Conservation (phyloP, 2,113 vertebrate genomes). For the Embiotoca jacksoni region DNA sequence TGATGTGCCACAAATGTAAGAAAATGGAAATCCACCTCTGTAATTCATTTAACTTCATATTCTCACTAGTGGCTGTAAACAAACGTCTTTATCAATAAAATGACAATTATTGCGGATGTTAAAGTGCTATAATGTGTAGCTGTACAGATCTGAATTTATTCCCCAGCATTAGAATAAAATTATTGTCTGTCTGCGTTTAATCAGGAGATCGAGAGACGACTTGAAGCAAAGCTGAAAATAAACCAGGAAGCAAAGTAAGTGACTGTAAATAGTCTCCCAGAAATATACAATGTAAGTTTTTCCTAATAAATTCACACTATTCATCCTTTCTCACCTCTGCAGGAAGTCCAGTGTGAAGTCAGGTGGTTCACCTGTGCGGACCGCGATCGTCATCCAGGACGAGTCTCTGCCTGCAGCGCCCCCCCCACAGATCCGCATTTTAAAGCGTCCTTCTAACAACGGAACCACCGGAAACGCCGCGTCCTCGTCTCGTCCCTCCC, state of each 20-base stretch:
- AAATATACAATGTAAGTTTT: not conserved
- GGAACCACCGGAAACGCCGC: constrained; percentile 86
- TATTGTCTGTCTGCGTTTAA: not conserved
- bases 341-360: constrained; percentile 85
- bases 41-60: too few species aligned
- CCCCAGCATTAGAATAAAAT: not conserved
- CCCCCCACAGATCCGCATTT: constrained; percentile 94
- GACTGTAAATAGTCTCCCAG: not conserved
- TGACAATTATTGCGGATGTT: not conserved
- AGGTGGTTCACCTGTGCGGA: constrained; percentile 87
- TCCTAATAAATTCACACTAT: not conserved
- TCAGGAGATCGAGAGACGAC: constrained; percentile 95
- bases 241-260: constrained; percentile 93
- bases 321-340: constrained; percentile 11
- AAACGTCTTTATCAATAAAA: not conserved
- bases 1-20: too few species aligned
- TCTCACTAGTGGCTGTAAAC: too few species aligned
- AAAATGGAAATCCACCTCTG: too few species aligned
- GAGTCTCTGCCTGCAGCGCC: constrained; percentile 92
- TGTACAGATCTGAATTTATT: too few species aligned
- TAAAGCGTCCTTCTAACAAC: constrained; percentile 94
- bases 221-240: constrained; percentile 97
- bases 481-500: constrained; percentile 85
- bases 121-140: not conserved
- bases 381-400: constrained; percentile 95